Evolutionary conservation across 2,888 invertebrate species (phyloP).

Genomic region (Nomada ferruginata): DNA sequence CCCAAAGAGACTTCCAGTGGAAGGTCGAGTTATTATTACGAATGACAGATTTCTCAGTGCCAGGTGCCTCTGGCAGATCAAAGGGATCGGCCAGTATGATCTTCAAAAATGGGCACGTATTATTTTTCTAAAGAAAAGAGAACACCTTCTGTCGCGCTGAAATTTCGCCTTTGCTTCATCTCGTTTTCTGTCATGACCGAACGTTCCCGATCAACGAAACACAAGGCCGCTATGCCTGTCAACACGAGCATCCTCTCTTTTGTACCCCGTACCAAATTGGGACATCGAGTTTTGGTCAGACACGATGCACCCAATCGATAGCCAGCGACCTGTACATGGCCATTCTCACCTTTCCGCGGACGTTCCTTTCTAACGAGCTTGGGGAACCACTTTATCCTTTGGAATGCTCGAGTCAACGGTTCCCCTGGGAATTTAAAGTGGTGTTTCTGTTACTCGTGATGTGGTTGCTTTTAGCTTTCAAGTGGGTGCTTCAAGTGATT

Average conservation of each 20-base stretch:
- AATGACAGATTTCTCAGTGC: slow-evolving; percentile 57
- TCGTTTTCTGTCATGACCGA: neutral
- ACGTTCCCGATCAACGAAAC: slow-evolving; percentile 34
- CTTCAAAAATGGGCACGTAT: slow-evolving; percentile 54
- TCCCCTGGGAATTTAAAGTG: slow-evolving; percentile 1
- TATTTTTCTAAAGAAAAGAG: slow-evolving; percentile 49
- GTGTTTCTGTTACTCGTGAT: neutral
- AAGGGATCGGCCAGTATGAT: slow-evolving; percentile 58
- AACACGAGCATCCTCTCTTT: slow-evolving; percentile 47
- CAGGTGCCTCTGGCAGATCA: slow-evolving; percentile 66
- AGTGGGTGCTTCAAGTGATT: neutral
- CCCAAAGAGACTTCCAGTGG: slow-evolving; percentile 49
- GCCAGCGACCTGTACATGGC: slow-evolving; percentile 45
- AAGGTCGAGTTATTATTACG: slow-evolving; percentile 69
- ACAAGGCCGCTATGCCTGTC: slow-evolving; percentile 27
- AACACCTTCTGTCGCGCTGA: slow-evolving; percentile 44
- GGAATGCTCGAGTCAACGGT: neutral
- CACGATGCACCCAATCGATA: slow-evolving; percentile 62
- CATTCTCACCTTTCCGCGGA: neutral
- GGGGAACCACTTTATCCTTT: neutral
- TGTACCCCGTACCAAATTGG: slow-evolving; percentile 63
- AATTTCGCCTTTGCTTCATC: slow-evolving; percentile 38
- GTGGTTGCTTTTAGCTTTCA: neutral
- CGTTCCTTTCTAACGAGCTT: slow-evolving; percentile 3
- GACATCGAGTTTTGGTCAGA: slow-evolving; percentile 63